Conservation (phyloP, 2,888 invertebrate genomes). For the Metalampra italica region DNA sequence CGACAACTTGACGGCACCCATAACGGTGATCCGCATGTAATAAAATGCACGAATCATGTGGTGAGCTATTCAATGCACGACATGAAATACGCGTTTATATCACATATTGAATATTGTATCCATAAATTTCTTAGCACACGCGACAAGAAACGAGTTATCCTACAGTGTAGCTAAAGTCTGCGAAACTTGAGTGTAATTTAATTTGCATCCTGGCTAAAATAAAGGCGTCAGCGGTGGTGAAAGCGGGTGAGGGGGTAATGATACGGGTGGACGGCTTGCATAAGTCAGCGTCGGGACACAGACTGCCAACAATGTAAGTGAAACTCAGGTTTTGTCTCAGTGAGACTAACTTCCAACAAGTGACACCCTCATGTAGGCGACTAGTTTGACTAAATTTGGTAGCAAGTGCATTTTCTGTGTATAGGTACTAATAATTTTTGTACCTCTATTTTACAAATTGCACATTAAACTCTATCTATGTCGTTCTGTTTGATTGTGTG, state of each 20-base stretch:
- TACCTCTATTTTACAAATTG: too few species aligned
- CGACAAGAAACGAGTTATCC: constrained; percentile 51
- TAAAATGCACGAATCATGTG: background rate
- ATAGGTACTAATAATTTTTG: too few species aligned
- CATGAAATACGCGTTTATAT: background rate
- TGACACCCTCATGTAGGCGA: background rate
- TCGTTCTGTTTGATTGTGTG: too few species aligned
- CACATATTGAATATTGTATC: background rate
- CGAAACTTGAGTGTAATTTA: constrained; percentile 65
- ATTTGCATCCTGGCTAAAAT: constrained; percentile 63
- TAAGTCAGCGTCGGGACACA: constrained; percentile 25
- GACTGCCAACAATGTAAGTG: constrained; percentile 19
- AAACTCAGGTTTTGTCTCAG: constrained; percentile 26
- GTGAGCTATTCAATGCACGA: too few species aligned
- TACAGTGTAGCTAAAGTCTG: constrained; percentile 56
- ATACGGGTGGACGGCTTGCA: constrained; percentile 35
- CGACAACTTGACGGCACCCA: too few species aligned
- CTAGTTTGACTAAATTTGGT: too few species aligned
- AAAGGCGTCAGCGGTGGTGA: constrained; percentile 45
- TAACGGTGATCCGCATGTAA: background rate
- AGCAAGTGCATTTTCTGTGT: too few species aligned
- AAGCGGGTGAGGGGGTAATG: constrained; percentile 29
- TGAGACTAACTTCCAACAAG: background rate
- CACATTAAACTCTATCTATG: too few species aligned
- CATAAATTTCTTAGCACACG: constrained; percentile 17